phyloP scores from a whole-genome alignment of 2,113 vertebrate genomes.

The Calonectris borealis region DNA sequence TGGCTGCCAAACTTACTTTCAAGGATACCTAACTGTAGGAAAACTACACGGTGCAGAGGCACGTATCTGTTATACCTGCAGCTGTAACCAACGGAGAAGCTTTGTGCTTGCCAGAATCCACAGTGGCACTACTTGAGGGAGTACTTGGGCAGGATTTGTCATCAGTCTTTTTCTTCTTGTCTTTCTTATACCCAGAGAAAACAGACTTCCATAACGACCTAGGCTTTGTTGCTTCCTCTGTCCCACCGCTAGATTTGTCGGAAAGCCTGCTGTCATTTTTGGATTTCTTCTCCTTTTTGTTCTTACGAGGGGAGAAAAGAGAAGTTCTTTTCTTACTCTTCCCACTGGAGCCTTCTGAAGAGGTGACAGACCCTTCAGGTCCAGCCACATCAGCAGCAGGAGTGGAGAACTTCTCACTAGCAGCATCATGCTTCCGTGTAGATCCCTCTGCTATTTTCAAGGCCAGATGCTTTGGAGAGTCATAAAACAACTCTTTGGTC shows the following conservation, averaged over 20 bases:
- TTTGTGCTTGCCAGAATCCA: constrained; percentile 85
- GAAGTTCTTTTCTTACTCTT: constrained; percentile 95
- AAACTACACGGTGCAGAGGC: background rate
- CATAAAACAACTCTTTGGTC: constrained; percentile 61
- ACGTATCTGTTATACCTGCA: constrained; percentile 71
- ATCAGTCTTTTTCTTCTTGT: constrained; percentile 92
- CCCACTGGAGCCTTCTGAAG: constrained; percentile 87
- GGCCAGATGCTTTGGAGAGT: constrained; percentile 68
- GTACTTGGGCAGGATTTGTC: constrained; percentile 90
- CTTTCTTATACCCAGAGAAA: constrained; percentile 96
- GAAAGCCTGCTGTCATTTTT: constrained; percentile 84
- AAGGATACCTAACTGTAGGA: background rate
- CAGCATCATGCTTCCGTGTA: constrained; percentile 72
- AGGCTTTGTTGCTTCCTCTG: constrained; percentile 84
- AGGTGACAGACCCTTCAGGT: constrained; percentile 88
- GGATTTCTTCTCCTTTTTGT: constrained; percentile 94
- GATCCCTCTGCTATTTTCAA: constrained; percentile 76
- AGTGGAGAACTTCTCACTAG: constrained; percentile 79
- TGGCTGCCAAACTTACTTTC: background rate
- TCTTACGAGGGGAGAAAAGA: constrained; percentile 94
- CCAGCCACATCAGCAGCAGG: constrained; percentile 67
- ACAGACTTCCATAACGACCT: constrained; percentile 95
- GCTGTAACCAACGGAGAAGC: constrained; percentile 73
- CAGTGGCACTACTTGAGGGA: constrained; percentile 87
- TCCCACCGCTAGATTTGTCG: constrained; percentile 68